These are phyloP conservation scores for Pygoscelis adeliae DNA, from an alignment of 2,113 vertebrate genomes.

Conservation along the genomic window DNA sequence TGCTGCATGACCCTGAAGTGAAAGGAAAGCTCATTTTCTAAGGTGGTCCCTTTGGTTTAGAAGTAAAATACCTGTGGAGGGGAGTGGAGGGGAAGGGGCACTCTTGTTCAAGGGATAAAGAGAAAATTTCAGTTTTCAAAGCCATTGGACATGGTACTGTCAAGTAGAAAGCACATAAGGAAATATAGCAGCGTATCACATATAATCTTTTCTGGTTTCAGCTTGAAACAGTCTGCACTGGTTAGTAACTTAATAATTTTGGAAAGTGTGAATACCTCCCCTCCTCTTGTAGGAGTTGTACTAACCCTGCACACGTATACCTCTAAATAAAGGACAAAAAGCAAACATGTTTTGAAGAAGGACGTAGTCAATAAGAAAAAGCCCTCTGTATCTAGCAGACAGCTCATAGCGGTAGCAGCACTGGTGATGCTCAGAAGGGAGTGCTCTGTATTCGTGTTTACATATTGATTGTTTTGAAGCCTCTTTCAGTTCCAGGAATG, in stretches of 20 bases:
- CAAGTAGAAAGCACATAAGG: background rate
- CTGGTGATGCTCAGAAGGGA: conserved; percentile 5
- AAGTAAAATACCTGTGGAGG: background rate
- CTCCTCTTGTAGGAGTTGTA: background rate
- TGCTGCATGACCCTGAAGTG: background rate
- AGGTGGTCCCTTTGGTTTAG: background rate
- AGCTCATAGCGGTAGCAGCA: background rate
- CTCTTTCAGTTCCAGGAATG: conserved; percentile 75
- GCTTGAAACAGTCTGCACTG: background rate
- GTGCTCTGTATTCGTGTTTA: conserved; percentile 29
- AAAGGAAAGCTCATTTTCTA: background rate
- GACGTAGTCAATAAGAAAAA: background rate
- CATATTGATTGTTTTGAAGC: conserved; percentile 41
- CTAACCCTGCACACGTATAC: background rate
- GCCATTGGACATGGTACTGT: background rate
- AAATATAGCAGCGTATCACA: background rate
- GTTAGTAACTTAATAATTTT: background rate
- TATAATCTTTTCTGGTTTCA: background rate
- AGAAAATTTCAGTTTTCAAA: background rate
- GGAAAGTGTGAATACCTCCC: background rate
- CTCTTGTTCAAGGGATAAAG: background rate
- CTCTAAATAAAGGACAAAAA: background rate
- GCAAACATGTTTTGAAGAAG: background rate
- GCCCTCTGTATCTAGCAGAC: background rate
- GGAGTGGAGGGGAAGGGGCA: background rate